Conservation (phyloP, 2,797 vertebrate genomes). For the Enteromius afrohamiltoni region DNA sequence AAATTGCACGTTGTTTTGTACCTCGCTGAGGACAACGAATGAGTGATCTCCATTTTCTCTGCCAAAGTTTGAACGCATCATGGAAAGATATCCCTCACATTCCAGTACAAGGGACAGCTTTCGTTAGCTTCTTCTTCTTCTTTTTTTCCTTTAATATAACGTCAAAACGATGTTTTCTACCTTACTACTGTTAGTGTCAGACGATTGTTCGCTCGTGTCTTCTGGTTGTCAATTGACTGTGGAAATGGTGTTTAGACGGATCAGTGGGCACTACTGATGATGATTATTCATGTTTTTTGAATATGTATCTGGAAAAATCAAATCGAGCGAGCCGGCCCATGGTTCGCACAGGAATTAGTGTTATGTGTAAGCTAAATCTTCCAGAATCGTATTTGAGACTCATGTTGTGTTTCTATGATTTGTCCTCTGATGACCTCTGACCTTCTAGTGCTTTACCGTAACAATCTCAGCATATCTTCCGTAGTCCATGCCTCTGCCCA, state of each 20-base stretch:
- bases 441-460: constrained; percentile 54
- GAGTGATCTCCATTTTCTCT: constrained; percentile 61
- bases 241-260: constrained; percentile 40
- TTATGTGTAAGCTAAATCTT: constrained; percentile 42
- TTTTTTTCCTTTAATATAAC: constrained; percentile 44
- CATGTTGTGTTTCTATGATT: constrained; percentile 44
- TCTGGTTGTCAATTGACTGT: constrained; percentile 45
- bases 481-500: constrained; percentile 53
- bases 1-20: constrained; percentile 36
- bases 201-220: constrained; percentile 51
- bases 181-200: constrained; percentile 41
- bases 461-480: constrained; percentile 41
- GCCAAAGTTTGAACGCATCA: constrained; percentile 66
- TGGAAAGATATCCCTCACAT: constrained; percentile 40
- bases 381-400: constrained; percentile 51
- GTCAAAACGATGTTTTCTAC: constrained; percentile 55
- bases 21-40: constrained; percentile 52
- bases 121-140: neutral
- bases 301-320: constrained; percentile 35
- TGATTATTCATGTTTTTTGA: constrained; percentile 46
- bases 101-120: constrained; percentile 28
- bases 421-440: constrained; percentile 39
- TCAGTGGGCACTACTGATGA: constrained; percentile 33
- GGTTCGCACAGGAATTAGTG: constrained; percentile 19
- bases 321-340: constrained; percentile 1